Evolutionary conservation across 2,113 vertebrate genomes (phyloP), one percentile per base, ranked within the genome.

Genomic region (Ammodramus savannarum): DNA sequence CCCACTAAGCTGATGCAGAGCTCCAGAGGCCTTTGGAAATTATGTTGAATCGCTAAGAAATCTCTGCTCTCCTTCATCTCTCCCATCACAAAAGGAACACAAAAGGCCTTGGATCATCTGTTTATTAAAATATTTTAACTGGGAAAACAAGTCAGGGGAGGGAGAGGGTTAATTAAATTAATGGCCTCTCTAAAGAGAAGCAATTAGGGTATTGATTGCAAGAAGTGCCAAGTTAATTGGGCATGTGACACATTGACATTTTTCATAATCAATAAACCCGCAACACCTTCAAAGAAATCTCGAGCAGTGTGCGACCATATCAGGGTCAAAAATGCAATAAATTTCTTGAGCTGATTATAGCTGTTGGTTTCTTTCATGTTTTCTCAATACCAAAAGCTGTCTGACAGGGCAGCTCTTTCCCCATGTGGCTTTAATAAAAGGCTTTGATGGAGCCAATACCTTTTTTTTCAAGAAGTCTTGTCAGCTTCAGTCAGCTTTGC

Each of bases 151-250:
- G 67, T 3, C 0, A 0, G 9, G 14, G 73, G 39, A 59, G 72
- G 31, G 85, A n/a, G 76, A 43, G 87, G 89, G 87, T 85, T 97
- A 97, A 97, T 97, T 97, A 96, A 95, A 97, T 97, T 95, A 97
- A 94, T 91, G 85, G 80, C 93, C 86, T 91, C 92, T 94, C 94
- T 95, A 97, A 97, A 96, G 85, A 95, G 87, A 91, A 81, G 62
- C 93, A 96, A 97, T 97, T 97, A 97, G 75, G 72, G 34, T 92
- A 97, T 97, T 95, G 96, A 97, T 97, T 91, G 94, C 83, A 88
- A 96, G 96, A 91, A 92, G 77, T 93, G 85, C 89, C 81, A 87
- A 93, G 95, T 93, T 97, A 97, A 97, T 97, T 97, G 87, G 91
- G 85, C 94, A 94, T 95, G 95, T 91, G 96, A 96, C 96, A 96